Evolutionary conservation across 1,140 invertebrate genomes (phyloP), one percentile per base, ranked within the genome.

Genomic region (Drosophila varians): DNA sequence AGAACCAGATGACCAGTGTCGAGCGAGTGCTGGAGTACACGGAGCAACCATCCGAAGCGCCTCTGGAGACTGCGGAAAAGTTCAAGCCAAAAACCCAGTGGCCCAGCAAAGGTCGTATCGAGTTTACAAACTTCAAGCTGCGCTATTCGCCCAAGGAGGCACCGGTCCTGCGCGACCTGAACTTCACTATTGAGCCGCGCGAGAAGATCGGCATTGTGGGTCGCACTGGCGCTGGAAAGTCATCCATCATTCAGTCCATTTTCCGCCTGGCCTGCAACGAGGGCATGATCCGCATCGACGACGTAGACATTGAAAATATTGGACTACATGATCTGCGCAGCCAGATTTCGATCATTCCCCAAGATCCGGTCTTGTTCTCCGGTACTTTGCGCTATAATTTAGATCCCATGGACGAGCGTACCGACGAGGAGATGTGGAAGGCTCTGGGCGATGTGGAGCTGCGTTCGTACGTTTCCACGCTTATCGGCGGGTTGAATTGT

Each of bases 171-270:
- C 94, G 93, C 52, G 93, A 94, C 66, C 91, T 96, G 0, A 93
- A 92, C 21, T 94, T 96, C 45, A 84, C 89, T 0, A 94, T 97
- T 18, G 68, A 94, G 36, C 92, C 95, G 0, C 92, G 91, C 38
- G 96, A 97, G 91, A 97, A 96, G 95, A 8, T 97, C 52, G 95
- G 96, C 1, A 95, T 98, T 57, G 96, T 97, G 12, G 97, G 97
- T 3, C 92, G 96, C 83, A 97, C 96, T 7, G 98, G 98, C 0
- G 97, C 97, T 31, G 98, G 98, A 11, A 99, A 99, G 91, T 97
- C 96, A 0, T 98, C 97, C 0, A 91, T 98, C 3, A 96, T 98
- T 52, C 92, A 95, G 21, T 95, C 96, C 1, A 89, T 98, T 0
- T 98, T 98, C 80, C 93, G 97, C 48, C 79, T 98, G 55, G 93